Evolutionary conservation across 2,888 invertebrate genomes (phyloP).

Genomic region (Mythimna albipuncta): DNA sequence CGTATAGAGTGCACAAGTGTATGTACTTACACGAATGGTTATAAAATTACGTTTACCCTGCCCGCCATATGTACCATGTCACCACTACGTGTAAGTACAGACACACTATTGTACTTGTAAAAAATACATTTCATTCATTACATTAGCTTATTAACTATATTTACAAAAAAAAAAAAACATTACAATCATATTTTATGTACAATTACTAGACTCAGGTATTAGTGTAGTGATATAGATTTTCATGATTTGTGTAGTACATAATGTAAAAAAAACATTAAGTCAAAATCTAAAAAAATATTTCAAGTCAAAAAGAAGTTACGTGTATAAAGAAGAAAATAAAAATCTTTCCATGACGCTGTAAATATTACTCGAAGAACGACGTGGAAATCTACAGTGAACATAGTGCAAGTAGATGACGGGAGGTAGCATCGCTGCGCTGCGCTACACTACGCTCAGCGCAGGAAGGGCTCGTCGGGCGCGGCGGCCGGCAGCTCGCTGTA

Average conservation of each 20-base stretch:
- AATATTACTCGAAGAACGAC: background rate
- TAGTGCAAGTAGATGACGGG: background rate
- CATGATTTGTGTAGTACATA: slow-evolving; percentile 21
- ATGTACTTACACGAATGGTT: background rate
- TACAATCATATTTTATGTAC: slow-evolving; percentile 31
- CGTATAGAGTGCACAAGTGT: slow-evolving; percentile 4
- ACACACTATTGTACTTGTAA: slow-evolving; percentile 37
- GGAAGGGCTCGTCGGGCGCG: background rate
- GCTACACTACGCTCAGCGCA: background rate
- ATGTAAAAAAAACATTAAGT: slow-evolving; percentile 5
- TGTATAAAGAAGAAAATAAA: background rate
- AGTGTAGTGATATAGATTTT: slow-evolving; percentile 22
- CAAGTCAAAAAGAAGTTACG: background rate
- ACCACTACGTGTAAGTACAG: slow-evolving; percentile 5
- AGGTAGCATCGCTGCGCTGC: background rate
- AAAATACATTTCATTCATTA: slow-evolving; percentile 31
- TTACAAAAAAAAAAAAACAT: slow-evolving; percentile 37
- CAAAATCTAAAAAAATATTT: slow-evolving; percentile 5
- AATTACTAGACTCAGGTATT: slow-evolving; percentile 18
- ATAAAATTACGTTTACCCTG: slow-evolving; percentile 22
- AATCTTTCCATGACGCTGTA: background rate
- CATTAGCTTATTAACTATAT: slow-evolving; percentile 40
- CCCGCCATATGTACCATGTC: background rate
- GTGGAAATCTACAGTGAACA: background rate
- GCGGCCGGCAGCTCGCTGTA: background rate